Percentiles rank a stretch among this genome's conserved stretches.
These are phyloP conservation scores for Cacatua alba DNA, from an alignment of 2,113 vertebrate species.

Conservation along the genomic window DNA sequence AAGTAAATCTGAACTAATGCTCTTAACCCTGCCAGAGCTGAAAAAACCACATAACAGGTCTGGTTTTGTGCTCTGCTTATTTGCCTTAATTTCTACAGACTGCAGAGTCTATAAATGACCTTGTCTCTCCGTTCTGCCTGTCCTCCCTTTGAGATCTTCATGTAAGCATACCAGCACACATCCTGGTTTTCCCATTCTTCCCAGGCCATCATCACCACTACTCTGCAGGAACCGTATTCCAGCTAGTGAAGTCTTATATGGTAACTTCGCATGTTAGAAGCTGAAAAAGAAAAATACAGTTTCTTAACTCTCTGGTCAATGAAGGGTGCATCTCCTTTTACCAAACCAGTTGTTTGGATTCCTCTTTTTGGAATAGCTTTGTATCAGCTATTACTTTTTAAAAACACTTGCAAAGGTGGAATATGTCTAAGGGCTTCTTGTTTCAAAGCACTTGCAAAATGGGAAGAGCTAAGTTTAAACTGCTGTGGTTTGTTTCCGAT, in stretches of 20 bases:
- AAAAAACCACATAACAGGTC: not conserved
- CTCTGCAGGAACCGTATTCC: not conserved
- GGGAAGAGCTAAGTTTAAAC: not conserved
- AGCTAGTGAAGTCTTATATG: not conserved
- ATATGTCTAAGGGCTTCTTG: not conserved
- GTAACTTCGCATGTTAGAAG: not conserved
- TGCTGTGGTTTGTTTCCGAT: not conserved
- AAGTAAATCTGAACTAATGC: not conserved
- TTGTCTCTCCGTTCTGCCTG: fast-evolving
- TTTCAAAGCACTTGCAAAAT: not conserved
- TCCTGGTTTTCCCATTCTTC: not conserved
- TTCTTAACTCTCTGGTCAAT: not conserved
- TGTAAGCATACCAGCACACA: not conserved
- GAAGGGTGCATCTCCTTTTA: not conserved
- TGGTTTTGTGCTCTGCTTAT: not conserved
- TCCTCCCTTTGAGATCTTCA: not conserved
- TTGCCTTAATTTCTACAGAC: not conserved
- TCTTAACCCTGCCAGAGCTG: not conserved
- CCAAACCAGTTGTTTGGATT: fast-evolving
- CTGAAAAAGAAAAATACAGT: not conserved
- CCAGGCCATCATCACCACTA: not conserved
- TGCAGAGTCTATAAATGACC: not conserved
- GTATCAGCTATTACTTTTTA: not conserved
- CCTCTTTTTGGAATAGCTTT: not conserved
- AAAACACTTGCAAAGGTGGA: not conserved